Evolutionary conservation across 2,797 vertebrate species (phyloP), one percentile per base, ranked within the genome.

Genomic region (Dipus sagitta): DNA sequence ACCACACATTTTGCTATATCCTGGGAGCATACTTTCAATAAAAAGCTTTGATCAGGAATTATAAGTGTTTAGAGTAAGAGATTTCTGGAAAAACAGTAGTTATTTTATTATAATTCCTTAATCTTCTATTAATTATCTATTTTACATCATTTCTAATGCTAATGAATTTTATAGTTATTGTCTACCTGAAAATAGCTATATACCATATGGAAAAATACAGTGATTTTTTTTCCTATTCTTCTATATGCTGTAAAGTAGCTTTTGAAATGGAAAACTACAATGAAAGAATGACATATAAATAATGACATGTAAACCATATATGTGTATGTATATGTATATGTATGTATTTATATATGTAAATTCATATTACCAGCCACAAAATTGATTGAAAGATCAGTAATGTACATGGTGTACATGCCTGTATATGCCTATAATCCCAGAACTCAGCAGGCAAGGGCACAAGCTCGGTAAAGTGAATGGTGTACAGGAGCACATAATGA

Each of bases 1-100:
- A 23, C 21, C 30, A 79, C 28, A 7, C 20, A 60, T 84, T 79
- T 89, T 96, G 23, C 38, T 87, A 86, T 91, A 34, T 89, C 21
- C 21, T 86, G 24, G 21, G 17, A 54, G 38, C 15, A 34, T 64
- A 2, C 13, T 89, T 91, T 83, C n/a, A 83, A 34, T 94, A 34
- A 85, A 95, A 93, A 77, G 18, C 10, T 83, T 90, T 91, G 34
- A 83, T 82, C 47, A 52, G 68, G 62, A 65, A 15, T 96, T 92
- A 38, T 75, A 80, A 38, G 86, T 88, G 15, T 32, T 95, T 90
- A n/a, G 11, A 64, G 17, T 89, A 67, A 94, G 32, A 74, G n/a
- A 65, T 38, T 52, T 92, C 30, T 75, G 24, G 21, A 23, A 65
- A 95, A 90, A 10, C 26, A 88, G 13, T 90, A 72, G 72, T 83